phyloP scores from a whole-genome alignment of 1,140 invertebrate genomes.

The Diprion similis region DNA sequence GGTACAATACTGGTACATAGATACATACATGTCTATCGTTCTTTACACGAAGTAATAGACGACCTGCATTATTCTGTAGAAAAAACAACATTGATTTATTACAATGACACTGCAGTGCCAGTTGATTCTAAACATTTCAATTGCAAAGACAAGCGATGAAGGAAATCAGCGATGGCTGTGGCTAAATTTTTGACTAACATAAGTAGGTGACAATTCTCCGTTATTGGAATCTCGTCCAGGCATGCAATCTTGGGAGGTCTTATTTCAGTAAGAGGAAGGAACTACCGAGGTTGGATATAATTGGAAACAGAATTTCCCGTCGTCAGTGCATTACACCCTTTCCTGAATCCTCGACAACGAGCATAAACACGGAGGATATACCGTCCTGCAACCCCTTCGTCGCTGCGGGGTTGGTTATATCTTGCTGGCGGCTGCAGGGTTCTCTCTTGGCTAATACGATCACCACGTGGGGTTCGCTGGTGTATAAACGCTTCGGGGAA shows the following conservation, averaged over 20 bases:
- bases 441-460: background rate
- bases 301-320: background rate
- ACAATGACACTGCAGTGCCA: too few species aligned
- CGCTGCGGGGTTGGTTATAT: background rate
- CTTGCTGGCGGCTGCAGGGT: background rate
- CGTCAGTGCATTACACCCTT: background rate
- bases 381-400: background rate
- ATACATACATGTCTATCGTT: too few species aligned
- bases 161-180: too few species aligned
- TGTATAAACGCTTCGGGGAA: conserved; percentile 1
- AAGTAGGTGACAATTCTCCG: too few species aligned
- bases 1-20: too few species aligned
- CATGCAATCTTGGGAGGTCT: too few species aligned
- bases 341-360: background rate
- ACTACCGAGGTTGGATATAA: background rate
- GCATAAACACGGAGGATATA: background rate
- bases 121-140: background rate
- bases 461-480: background rate
- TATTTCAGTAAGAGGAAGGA: too few species aligned
- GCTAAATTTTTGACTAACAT: too few species aligned
- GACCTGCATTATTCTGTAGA: too few species aligned
- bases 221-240: too few species aligned
- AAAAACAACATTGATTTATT: too few species aligned
- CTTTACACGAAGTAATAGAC: too few species aligned
- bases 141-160: background rate